Conservation (phyloP, 2,888 invertebrate species). For the Chloroclystis v-ata region DNA sequence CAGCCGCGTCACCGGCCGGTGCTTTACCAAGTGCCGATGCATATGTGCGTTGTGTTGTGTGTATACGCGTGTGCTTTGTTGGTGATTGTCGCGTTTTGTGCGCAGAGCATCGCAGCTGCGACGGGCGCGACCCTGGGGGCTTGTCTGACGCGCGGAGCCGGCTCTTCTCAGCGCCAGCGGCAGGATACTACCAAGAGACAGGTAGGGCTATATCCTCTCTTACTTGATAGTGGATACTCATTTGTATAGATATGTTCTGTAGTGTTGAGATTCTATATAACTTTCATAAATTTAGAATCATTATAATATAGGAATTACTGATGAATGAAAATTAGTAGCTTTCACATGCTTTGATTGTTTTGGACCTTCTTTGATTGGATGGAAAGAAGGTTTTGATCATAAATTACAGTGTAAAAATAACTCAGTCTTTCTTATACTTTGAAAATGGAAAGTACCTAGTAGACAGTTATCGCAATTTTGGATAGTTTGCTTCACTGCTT, state of each 20-base stretch:
- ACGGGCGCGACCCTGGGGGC: constrained; percentile 77
- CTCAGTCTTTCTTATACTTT: no score
- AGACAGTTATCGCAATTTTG: no score
- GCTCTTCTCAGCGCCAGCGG: constrained; percentile 77
- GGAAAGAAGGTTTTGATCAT: no score
- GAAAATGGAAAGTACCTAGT: no score
- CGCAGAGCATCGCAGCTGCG: constrained; percentile 73
- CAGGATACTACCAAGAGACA: constrained; percentile 74
- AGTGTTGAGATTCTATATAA: no score
- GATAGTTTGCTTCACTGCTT: background rate
- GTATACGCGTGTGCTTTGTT: constrained; percentile 20
- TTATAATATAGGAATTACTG: no score
- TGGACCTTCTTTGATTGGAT: no score
- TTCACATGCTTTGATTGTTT: no score
- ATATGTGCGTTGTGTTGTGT: constrained; percentile 20
- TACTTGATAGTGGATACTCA: background rate
- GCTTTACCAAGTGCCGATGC: constrained; percentile 17
- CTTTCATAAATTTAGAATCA: no score
- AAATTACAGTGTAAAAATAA: no score
- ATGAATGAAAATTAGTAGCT: no score
- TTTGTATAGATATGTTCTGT: no score
- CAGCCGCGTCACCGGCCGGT: constrained; percentile 35
- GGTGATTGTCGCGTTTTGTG: constrained; percentile 30
- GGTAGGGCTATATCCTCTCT: constrained; percentile 35
- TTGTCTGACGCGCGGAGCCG: constrained; percentile 76